Evolutionary conservation across 2,113 vertebrate genomes (phyloP), one percentile per base, ranked within the genome.

Genomic region (Triplophysa dalaica): DNA sequence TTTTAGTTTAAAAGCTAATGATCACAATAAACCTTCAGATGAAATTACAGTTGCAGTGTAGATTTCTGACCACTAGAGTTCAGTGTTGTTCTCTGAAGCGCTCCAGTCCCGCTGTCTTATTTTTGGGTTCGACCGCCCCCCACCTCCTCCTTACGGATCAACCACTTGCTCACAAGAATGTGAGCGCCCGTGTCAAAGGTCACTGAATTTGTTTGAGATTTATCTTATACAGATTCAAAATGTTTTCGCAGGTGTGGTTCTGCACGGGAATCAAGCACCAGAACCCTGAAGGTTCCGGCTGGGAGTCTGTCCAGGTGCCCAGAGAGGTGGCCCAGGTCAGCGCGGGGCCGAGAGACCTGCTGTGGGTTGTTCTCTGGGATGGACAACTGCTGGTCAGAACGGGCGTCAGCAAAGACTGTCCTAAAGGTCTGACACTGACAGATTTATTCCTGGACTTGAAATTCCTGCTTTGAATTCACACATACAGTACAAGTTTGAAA

Each of bases 321-420:
- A 94, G 92, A 70, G 97, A 99, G 85, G 96, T 94, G 38, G 93
- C 94, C 17, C 98, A 99, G 93, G 90, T 99, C 85, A 96, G 95
- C 83, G 94, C 93, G 1, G 97, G 98, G 6, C 95, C 97, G 0
- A 92, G 94, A 38, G 96, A 99, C 83, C 94, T 99, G 63, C 88
- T 99, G 12, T 99, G 98, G 97, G 95, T 89, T 68, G 92, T 96
- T 13, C 93, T 98, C 43, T 99, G 96, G 97, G 96, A 99, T 79
- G 98, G 98, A 16, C 96, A 97, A 85, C 94, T 97, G 29, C 87
- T 99, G 83, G 95, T 95, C 84, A 94, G 98, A 22, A 95, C 94
- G 62, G 96, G 97, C 56, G 94, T 99, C 84, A 92, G 87, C 48
- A 92, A 95, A 85, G 95, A 95, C 88, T 94, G 93, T 73, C 96